Evolutionary conservation across 2,888 invertebrate genomes (phyloP), one percentile per base, ranked within the genome.

Genomic region (Trichogramma evanescens): DNA sequence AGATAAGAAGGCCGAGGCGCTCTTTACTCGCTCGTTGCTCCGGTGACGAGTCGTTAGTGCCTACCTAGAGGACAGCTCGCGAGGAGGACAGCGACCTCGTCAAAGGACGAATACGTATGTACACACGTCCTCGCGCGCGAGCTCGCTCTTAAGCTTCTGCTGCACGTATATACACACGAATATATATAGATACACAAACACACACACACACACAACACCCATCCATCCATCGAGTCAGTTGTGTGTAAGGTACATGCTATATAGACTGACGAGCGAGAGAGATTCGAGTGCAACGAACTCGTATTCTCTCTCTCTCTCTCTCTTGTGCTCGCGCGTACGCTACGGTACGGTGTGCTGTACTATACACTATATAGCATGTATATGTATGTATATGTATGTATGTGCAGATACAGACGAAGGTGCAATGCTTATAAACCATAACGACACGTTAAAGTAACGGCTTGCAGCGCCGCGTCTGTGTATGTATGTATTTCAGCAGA

Each of bases 401-500:
- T 26, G 26, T 26, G 26, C 26, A 26, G 26, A 26, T 26, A 26
- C 26, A 26, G 26, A 26, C 26, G 26, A 26, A 26, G 26, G 72
- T 73, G 72, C 69, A 66, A 72, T 70, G 73, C 69, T 73, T 72
- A 73, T 73, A 71, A 73, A 72, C 71, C 73, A 72, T 74, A 74
- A 73, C 74, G 73, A 74, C 73, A 71, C 71, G 70, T 70, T 71
- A 74, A 71, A 71, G 69, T 74, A 74, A 73, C 74, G 74, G 73
- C 26, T 26, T 26, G 26, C 26, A 26, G 26, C 26, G 26, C 26
- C 26, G 26, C 26, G 26, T 26, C 26, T 26, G 26, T 26, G 26
- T 26, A 26, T 26, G 26, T 26, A 26, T 26, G 26, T 26, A 26
- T 26, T 26, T 26, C 26, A 26, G 26, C 26, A 26, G 26, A 26